phyloP scores from a whole-genome alignment of 2,888 invertebrate species.

The Gnatocerus cornutus region DNA sequence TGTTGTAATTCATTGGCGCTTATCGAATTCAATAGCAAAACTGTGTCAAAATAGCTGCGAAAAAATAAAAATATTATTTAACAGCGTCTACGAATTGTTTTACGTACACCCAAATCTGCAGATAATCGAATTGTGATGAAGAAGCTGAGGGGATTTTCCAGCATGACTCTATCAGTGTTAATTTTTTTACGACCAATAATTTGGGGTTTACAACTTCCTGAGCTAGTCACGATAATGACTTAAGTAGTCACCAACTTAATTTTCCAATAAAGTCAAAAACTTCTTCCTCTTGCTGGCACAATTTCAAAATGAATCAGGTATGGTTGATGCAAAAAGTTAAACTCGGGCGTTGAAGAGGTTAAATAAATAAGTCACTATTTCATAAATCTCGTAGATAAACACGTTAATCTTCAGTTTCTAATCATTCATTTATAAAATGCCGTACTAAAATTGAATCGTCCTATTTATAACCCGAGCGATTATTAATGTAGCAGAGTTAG shows the following conservation, averaged over 20 bases:
- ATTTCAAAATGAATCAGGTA: conserved; percentile 9
- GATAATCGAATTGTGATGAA: too few species aligned
- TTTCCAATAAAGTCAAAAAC: too few species aligned
- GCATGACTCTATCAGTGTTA: not conserved
- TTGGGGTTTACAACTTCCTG: conserved; percentile 1
- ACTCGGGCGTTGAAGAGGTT: conserved; percentile 21
- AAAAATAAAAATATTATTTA: conserved; percentile 3
- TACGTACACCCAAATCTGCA: too few species aligned
- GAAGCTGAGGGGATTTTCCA: not conserved
- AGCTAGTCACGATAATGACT: not conserved
- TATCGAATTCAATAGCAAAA: conserved; percentile 2
- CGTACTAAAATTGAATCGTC: conserved; percentile 28
- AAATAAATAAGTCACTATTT: conserved; percentile 29
- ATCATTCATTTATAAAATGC: conserved; percentile 38
- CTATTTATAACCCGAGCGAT: conserved; percentile 28
- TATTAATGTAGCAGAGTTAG: conserved; percentile 16
- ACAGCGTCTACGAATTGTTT: too few species aligned
- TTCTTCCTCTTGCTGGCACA: too few species aligned
- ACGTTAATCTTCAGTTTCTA: conserved; percentile 26
- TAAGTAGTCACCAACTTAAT: not conserved
- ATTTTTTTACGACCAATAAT: conserved; percentile 1
- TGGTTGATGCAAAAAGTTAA: not conserved
- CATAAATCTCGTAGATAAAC: conserved; percentile 37
- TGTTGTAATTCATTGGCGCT: conserved; percentile 6
- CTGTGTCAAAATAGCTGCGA: conserved; percentile 3